Evolutionary conservation across 2,888 invertebrate species (phyloP), one percentile per base, ranked within the genome.

Genomic region (Ectobius pallidus): DNA sequence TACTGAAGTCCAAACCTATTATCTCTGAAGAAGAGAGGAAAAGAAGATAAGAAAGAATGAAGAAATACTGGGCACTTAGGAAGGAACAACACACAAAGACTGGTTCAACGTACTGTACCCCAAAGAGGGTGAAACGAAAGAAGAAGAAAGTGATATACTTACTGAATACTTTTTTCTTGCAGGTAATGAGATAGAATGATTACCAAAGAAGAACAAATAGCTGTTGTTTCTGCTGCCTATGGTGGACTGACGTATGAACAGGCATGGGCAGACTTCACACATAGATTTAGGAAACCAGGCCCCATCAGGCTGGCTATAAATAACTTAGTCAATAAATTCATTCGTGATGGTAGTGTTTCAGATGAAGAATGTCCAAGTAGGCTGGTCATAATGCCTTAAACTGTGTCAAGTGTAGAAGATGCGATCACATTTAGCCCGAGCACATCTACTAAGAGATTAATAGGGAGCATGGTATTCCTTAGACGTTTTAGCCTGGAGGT

Each of bases 151-250:
- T n/a, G n/a, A n/a, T n/a, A n/a, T n/a, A 1, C 25, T 58, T 58
- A 58, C 27, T 6, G 58, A 25, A 58, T 58, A 58, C 25, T 22
- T 58, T 46, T 58, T 58, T 58, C 58, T 58, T 58, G 58, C 27
- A 58, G 27, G 58, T 25, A 25, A 58, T 58, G 58, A 1, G 58
- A 58, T 27, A 25, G 27, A 58, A 58, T 58, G 58, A 22, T 58
- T 25, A 58, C 58, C 58, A 58, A 58, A 58, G 58, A 58, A 58
- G 58, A 58, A 58, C 1, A 18, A 58, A 22, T 25, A 25, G 27
- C 27, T 25, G 27, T 4, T 58, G 22, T 25, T 58, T 58, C 58
- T 58, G 58, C 58, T 58, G 11, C 27, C 14, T n/a, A 2, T 58
- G 22, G 7, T 7, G 46, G n/a, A 46, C n/a, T 9, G 18, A 9